These are phyloP conservation scores for Dinoponera quadriceps DNA, from an alignment of 1,140 invertebrate species.

Conservation along the genomic window DNA sequence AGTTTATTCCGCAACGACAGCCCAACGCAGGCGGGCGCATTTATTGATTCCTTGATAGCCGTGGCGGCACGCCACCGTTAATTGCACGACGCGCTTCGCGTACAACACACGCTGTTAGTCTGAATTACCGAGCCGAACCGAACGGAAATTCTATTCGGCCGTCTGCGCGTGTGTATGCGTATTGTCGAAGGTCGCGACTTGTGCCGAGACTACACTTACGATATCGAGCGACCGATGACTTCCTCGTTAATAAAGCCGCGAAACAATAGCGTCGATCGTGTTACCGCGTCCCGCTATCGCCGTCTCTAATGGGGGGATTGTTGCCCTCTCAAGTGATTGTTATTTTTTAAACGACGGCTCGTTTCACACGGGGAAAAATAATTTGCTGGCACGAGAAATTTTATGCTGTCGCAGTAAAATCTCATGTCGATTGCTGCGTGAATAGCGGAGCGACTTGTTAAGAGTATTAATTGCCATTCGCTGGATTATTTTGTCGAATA, in stretches of 20 bases:
- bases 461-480: too few species aligned
- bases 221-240: background rate
- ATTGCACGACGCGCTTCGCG: conserved; percentile 1
- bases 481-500: too few species aligned
- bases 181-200: background rate
- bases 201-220: background rate
- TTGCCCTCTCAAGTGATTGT: background rate
- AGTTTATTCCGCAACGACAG: background rate
- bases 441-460: too few species aligned
- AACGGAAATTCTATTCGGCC: conserved; percentile 3
- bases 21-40: background rate
- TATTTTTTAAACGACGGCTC: background rate
- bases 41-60: background rate
- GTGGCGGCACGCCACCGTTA: background rate
- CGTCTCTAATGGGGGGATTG: background rate
- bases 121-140: background rate
- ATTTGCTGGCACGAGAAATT: background rate
- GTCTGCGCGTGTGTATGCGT: background rate
- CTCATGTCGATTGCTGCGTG: too few species aligned
- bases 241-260: conserved; percentile 11
- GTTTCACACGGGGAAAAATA: too few species aligned
- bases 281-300: background rate
- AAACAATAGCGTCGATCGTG: conserved; percentile 7
- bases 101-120: background rate
- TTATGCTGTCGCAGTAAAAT: too few species aligned